phyloP scores from a whole-genome alignment of 2,888 invertebrate genomes.

The Lochmaea capreae region DNA sequence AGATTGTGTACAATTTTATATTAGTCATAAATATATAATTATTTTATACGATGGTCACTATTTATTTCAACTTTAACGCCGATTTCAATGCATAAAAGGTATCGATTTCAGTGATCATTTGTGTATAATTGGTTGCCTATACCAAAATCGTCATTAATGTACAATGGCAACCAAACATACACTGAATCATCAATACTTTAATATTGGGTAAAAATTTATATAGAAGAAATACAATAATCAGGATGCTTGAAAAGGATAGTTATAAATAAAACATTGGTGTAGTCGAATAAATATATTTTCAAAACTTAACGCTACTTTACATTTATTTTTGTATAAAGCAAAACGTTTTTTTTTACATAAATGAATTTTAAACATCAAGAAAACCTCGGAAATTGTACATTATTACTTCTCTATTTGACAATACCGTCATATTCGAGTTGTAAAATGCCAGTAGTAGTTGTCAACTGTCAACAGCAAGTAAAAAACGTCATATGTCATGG shows the following conservation, averaged over 20 bases:
- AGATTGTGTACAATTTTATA: conserved; percentile 11
- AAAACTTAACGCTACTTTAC: neutral
- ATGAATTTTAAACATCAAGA: too few relatives aligned
- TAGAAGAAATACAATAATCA: too few relatives aligned
- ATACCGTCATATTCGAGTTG: neutral
- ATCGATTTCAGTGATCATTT: too few relatives aligned
- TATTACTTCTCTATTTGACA: neutral
- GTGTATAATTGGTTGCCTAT: too few relatives aligned
- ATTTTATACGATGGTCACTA: neutral
- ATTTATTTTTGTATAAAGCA: neutral
- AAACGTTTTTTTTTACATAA: neutral
- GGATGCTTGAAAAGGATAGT: too few relatives aligned
- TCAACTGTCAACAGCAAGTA: neutral
- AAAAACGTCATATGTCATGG: neutral
- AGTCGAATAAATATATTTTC: neutral
- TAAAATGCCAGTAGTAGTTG: neutral
- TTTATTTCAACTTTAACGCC: neutral
- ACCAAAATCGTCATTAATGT: too few relatives aligned
- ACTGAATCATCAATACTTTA: too few relatives aligned
- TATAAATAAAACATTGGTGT: neutral
- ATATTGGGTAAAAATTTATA: too few relatives aligned
- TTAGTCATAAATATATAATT: conserved; percentile 11
- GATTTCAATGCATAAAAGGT: neutral
- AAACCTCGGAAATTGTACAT: too few relatives aligned
- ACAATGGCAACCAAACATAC: too few relatives aligned